Conservation (phyloP, 2,888 invertebrate species). For the Amphimallon solstitiale region DNA sequence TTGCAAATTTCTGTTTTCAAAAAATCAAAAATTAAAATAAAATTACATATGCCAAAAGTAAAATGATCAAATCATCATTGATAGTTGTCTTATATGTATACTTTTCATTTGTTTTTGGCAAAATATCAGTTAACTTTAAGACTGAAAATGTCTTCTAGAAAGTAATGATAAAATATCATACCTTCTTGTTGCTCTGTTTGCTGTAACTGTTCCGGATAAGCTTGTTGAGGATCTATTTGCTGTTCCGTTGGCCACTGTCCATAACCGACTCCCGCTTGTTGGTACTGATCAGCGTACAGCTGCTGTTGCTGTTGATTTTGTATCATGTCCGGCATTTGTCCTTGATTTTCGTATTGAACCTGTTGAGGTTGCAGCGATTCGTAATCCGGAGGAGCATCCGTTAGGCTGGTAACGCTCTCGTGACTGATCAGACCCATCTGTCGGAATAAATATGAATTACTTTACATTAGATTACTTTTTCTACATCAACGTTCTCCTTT, state of each 20-base stretch:
- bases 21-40: too few relatives aligned
- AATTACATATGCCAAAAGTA: too few relatives aligned
- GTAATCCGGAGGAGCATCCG: slow-evolving; percentile 30
- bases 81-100: too few relatives aligned
- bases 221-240: slow-evolving; percentile 55
- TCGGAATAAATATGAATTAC: slow-evolving; percentile 33
- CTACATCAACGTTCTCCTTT: too few relatives aligned
- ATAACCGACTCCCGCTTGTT: slow-evolving; percentile 5
- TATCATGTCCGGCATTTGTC: slow-evolving; percentile 45
- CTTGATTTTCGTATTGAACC: slow-evolving; percentile 37
- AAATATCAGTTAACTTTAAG: neutral
- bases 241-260: slow-evolving; percentile 49
- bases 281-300: slow-evolving; percentile 40
- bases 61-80: too few relatives aligned
- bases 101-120: too few relatives aligned
- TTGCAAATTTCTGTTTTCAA: too few relatives aligned
- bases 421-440: slow-evolving; percentile 52
- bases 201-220: slow-evolving; percentile 41
- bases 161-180: slow-evolving; percentile 42
- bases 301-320: slow-evolving; percentile 53
- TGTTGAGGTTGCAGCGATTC: slow-evolving; percentile 33
- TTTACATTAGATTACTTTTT: too few relatives aligned
- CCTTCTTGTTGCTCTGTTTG: slow-evolving; percentile 48
- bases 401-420: slow-evolving; percentile 47
- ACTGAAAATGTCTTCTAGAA: neutral